Base-by-base conservation (phyloP, 2,797 vertebrate species). In the Semotilus atromaculatus region DNA sequence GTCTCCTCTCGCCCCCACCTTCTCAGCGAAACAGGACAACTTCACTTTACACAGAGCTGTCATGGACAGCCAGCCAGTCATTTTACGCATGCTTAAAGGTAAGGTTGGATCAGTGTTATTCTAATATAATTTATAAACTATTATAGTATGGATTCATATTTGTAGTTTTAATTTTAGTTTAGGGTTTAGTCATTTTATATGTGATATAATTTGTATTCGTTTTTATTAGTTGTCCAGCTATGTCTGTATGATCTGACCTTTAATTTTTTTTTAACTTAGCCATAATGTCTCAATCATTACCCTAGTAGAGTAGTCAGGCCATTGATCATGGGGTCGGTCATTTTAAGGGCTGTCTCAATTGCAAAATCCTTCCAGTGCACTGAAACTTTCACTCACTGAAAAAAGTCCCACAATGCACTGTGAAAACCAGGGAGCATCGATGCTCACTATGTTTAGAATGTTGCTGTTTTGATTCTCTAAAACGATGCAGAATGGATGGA, bases 21-120 rank as follows among this genome's bases (percentile, higher is more conserved):
- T 95, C 72, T 88, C 88, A 21, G 43, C 90, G 7, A 89, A 83
- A 14, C 76, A 86, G 0, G 14, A 90, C 0, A 70, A 89, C 19
- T 78, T 92, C 64, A 87, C 58, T 7, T 82, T 94, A 13, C 92
- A 88, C 90, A 90, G 91, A 75, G 95, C 93, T 0, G 91, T 86
- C 48, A 91, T 91, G 90, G 91, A 95, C 66, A 81, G 89, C 89
- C 93, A 78, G 66, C 82, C 91, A 0, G 94, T 95, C 4, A 9
- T 95, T 51, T 90, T 95, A 18, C 89, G 94, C 72, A 83, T 91
- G 8, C 92, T 96, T 2, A 94, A 90, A 91, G 94, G 95, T 96
- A 88, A 36, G 55, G 7, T 75, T 55, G 31, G 19, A 53, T 23
- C 7, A 53, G 10, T 8, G 53, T n/a, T 51, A 16, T 36, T 55